A percentile compares a stretch with the other conserved stretches of the same genome.
Conservation (phyloP, 2,113 vertebrate genomes). For the Cepphus grylle region DNA sequence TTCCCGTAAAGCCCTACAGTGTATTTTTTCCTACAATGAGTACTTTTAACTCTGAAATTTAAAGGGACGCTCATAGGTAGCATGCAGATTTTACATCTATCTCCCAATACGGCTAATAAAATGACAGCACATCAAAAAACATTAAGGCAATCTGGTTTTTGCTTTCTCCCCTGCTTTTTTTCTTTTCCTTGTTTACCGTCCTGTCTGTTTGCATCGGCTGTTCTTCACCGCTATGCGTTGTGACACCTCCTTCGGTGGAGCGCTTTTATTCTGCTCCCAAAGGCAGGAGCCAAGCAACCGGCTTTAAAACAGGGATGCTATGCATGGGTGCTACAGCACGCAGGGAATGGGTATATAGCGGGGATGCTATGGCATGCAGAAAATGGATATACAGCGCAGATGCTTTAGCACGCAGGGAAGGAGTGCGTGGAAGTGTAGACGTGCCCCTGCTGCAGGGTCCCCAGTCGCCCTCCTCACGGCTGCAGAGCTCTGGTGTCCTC, state of each 20-base stretch:
- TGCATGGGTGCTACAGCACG: not conserved
- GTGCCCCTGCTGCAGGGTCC: fast-evolving
- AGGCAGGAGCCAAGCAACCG: not conserved
- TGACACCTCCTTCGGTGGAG: conserved; percentile 23
- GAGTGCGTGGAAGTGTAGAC: fast-evolving
- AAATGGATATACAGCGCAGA: not conserved
- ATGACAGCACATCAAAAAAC: conserved; percentile 32
- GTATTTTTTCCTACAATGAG: not conserved
- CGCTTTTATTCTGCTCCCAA: not conserved
- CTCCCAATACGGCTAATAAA: conserved; percentile 47
- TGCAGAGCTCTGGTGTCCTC: not conserved
- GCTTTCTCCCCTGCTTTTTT: not conserved
- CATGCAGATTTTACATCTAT: conserved; percentile 31
- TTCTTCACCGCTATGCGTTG: not conserved
- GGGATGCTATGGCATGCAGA: not conserved
- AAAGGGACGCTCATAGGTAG: conserved; percentile 18
- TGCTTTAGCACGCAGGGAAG: not conserved
- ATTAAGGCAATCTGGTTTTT: conserved; percentile 36
- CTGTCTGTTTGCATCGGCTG: conserved; percentile 24
- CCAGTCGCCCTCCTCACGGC: too few species aligned
- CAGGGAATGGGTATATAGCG: too few species aligned
- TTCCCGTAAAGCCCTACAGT: not conserved
- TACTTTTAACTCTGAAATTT: not conserved
- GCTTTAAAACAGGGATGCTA: not conserved
- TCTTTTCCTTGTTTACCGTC: conserved; percentile 8